A percentile compares a stretch with the other conserved stretches of the same genome.
Evolutionary conservation across 2,113 vertebrate genomes (phyloP).

Genomic region (Misgurnus mizolepis): DNA sequence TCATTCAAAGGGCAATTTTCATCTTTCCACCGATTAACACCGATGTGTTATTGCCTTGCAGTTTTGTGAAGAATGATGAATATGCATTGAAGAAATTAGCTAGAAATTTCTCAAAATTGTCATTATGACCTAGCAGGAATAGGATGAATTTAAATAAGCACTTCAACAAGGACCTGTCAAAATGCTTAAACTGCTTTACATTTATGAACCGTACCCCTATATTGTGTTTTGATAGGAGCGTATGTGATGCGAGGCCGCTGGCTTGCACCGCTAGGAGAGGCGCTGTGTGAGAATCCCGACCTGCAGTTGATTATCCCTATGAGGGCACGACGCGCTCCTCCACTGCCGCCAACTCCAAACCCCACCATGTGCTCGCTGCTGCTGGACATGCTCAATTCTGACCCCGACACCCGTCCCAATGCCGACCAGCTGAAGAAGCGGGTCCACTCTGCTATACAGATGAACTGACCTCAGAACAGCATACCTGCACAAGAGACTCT

Average conservation of each 20-base stretch:
- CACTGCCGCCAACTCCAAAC: conserved; percentile 69
- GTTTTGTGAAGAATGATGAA: conserved; percentile 40
- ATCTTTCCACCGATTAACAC: conserved; percentile 36
- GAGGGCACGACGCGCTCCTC: conserved; percentile 88
- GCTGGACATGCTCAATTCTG: conserved; percentile 90
- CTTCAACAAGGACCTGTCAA: neutral
- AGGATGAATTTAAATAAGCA: too few relatives aligned
- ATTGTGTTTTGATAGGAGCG: conserved; percentile 61
- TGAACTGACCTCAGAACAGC: conserved; percentile 45
- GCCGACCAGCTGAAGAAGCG: conserved; percentile 89
- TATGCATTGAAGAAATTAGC: neutral
- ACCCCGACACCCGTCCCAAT: conserved; percentile 88
- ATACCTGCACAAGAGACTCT: neutral
- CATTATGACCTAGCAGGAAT: too few relatives aligned
- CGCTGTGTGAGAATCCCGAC: conserved; percentile 91
- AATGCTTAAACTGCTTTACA: conserved; percentile 5
- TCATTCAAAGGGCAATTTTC: conserved; percentile 44
- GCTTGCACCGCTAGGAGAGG: conserved; percentile 91
- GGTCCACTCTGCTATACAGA: conserved; percentile 78
- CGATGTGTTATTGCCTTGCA: neutral
- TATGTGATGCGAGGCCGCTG: conserved; percentile 88
- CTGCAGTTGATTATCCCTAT: conserved; percentile 93
- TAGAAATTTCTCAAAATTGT: too few relatives aligned
- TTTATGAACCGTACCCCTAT: too few relatives aligned
- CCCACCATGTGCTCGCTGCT: conserved; percentile 86